phyloP scores from a whole-genome alignment of 2,113 vertebrate genomes.

The Actenoides lindsayi region DNA sequence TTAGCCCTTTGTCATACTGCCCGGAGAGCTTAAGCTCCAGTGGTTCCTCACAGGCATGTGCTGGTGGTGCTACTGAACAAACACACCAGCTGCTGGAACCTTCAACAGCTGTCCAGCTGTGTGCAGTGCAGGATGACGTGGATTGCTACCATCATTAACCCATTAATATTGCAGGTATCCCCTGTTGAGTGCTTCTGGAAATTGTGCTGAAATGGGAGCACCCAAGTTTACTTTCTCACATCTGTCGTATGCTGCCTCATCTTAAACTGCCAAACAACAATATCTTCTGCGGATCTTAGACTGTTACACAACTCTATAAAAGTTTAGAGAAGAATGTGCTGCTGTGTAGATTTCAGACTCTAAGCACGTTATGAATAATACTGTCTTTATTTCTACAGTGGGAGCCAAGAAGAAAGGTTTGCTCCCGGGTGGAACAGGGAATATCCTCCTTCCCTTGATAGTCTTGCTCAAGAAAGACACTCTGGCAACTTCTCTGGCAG shows the following conservation, averaged over 20 bases:
- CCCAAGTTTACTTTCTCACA: conserved; percentile 79
- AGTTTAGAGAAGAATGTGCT: conserved; percentile 83
- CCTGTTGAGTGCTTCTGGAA: conserved; percentile 82
- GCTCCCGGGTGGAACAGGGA: conserved; percentile 85
- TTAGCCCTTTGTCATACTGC: not conserved
- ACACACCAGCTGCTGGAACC: conserved; percentile 42
- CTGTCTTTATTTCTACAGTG: conserved; percentile 87
- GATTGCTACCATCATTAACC: conserved; percentile 77
- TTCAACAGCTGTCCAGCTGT: conserved; percentile 64
- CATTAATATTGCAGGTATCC: conserved; percentile 85
- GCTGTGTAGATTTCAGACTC: conserved; percentile 81
- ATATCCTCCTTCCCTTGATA: conserved; percentile 86
- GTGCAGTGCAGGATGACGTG: conserved; percentile 72
- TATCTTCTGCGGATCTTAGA: conserved; percentile 83
- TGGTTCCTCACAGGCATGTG: not conserved
- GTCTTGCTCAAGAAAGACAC: conserved; percentile 87
- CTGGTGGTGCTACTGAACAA: conserved; percentile 41
- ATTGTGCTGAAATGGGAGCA: conserved; percentile 79
- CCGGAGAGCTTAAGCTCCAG: not conserved
- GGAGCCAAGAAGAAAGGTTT: conserved; percentile 85
- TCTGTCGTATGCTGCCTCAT: conserved; percentile 77
- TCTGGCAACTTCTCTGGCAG: conserved; percentile 87
- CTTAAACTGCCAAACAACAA: conserved; percentile 81
- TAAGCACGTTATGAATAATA: conserved; percentile 84
- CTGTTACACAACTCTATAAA: conserved; percentile 81